Percentiles rank a stretch among this genome's conserved stretches.
These are phyloP conservation scores for Semicossyphus pulcher DNA, from an alignment of 2,113 vertebrate genomes.

Conservation along the genomic window DNA sequence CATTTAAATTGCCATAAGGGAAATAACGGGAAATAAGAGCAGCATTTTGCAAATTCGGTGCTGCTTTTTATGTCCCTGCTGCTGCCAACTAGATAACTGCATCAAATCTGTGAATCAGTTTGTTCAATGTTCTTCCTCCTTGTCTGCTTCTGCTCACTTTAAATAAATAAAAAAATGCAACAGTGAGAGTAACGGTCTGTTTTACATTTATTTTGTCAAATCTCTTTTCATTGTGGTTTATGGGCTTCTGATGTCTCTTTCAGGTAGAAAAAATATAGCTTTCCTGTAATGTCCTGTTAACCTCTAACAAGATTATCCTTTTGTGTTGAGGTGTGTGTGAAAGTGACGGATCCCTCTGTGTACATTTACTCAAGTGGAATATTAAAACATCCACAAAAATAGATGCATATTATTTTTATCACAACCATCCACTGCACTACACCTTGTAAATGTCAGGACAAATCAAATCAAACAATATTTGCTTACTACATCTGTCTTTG, in stretches of 20 bases:
- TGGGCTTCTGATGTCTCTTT: neutral
- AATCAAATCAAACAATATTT: no score
- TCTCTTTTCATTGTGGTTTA: neutral
- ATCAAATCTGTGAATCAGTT: slow-evolving; percentile 5
- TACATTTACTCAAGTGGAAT: no score
- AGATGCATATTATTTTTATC: no score
- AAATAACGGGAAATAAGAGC: slow-evolving; percentile 18
- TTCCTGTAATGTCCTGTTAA: no score
- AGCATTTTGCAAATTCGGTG: neutral
- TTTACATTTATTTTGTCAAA: slow-evolving; percentile 6
- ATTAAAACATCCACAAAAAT: no score
- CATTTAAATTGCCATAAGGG: neutral
- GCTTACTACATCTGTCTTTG: no score
- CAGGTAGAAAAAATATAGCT: no score
- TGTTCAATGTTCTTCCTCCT: slow-evolving; percentile 16
- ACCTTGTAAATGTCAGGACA: no score
- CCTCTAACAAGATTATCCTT: no score
- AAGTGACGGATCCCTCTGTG: no score
- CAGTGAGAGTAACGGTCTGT: slow-evolving; percentile 5
- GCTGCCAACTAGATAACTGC: slow-evolving; percentile 13
- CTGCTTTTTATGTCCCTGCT: neutral
- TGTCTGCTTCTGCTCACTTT: slow-evolving; percentile 31
- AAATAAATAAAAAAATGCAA: slow-evolving; percentile 61
- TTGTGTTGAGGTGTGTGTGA: no score
- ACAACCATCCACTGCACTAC: no score